These are phyloP conservation scores for Perizoma flavofasciatum DNA, from an alignment of 2,888 invertebrate species.

Conservation along the genomic window DNA sequence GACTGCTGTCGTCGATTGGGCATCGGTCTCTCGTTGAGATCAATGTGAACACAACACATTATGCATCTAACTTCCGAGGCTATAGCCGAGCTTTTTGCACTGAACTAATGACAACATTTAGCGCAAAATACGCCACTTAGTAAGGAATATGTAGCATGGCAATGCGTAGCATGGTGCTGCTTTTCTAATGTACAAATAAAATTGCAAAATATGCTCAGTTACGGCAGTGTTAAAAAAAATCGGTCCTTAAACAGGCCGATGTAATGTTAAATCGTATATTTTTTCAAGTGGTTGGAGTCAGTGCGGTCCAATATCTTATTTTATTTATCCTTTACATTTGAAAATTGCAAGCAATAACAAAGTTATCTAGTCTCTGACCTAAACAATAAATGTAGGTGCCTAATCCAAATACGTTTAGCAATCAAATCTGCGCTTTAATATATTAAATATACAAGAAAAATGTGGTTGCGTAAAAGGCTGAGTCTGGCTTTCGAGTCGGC, in stretches of 20 bases:
- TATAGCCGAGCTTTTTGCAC: slow-evolving; percentile 41
- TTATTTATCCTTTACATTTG: too few species aligned
- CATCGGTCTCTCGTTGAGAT: slow-evolving; percentile 45
- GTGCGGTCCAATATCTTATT: too few species aligned
- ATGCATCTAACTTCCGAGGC: slow-evolving; percentile 36
- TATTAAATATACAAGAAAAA: slow-evolving; percentile 47
- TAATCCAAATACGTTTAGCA: slow-evolving; percentile 32
- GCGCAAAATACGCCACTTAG: slow-evolving; percentile 27
- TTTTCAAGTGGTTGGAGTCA: too few species aligned
- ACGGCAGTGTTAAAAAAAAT: slow-evolving; percentile 7
- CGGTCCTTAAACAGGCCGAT: too few species aligned
- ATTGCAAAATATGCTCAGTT: slow-evolving; percentile 24
- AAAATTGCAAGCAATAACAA: too few species aligned
- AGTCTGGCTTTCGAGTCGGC: slow-evolving; percentile 58
- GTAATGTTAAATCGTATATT: too few species aligned
- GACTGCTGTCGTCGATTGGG: slow-evolving; percentile 60
- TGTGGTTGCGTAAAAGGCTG: slow-evolving; percentile 60
- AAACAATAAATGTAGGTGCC: too few species aligned
- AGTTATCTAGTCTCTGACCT: too few species aligned
- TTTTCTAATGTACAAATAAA: slow-evolving; percentile 17
- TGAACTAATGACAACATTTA: slow-evolving; percentile 43
- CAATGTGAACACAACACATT: slow-evolving; percentile 50
- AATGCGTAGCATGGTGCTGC: slow-evolving; percentile 23
- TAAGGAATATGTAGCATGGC: slow-evolving; percentile 23
- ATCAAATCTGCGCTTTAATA: slow-evolving; percentile 42